phyloP scores from a whole-genome alignment of 2,797 vertebrate genomes.

The Enteromius anoplus region DNA sequence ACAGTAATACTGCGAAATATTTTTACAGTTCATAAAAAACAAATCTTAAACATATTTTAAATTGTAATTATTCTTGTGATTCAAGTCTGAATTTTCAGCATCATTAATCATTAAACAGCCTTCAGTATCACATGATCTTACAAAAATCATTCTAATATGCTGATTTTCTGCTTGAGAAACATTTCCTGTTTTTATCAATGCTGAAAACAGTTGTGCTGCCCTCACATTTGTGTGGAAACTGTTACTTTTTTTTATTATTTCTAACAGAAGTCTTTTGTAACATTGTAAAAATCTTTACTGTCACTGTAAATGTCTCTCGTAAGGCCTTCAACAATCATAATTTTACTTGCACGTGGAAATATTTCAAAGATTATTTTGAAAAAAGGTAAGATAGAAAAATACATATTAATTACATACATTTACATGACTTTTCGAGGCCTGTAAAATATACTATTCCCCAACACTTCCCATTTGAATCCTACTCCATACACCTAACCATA shows the following conservation, averaged over 20 bases:
- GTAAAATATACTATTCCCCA: background rate
- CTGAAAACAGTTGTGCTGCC: background rate
- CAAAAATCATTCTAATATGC: background rate
- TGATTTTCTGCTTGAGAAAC: background rate
- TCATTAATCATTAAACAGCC: background rate
- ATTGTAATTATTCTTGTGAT: background rate
- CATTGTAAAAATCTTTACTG: background rate
- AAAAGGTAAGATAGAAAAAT: background rate
- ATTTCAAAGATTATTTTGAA: background rate
- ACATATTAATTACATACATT: background rate
- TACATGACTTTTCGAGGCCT: background rate
- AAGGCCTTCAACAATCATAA: background rate
- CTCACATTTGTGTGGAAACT: background rate
- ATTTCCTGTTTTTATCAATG: conserved; percentile 44
- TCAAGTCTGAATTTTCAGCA: background rate
- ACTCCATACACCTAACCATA: background rate
- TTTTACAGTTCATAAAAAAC: background rate
- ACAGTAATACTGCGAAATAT: background rate
- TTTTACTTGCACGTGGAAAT: background rate
- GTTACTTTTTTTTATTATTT: background rate
- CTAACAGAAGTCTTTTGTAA: background rate
- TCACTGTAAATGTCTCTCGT: background rate
- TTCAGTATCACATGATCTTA: background rate
- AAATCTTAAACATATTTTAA: background rate
- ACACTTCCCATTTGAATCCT: background rate